These are phyloP conservation scores for Drosophila athabasca DNA, from an alignment of 1,140 invertebrate species.

Conservation along the genomic window DNA sequence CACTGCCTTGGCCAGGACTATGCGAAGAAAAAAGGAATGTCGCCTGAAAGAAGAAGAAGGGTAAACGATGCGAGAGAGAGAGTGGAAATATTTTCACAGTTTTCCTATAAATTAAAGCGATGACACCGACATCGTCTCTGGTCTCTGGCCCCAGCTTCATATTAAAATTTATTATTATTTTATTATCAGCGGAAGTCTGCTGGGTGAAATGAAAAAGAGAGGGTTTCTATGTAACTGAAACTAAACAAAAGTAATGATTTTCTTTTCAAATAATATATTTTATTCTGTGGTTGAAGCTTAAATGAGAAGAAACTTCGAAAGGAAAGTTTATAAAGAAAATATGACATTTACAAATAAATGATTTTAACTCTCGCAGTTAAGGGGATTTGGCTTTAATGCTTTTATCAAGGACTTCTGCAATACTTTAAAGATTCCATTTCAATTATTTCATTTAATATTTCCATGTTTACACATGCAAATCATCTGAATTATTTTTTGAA, in stretches of 20 bases:
- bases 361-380: too few relatives aligned
- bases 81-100: conserved; percentile 57
- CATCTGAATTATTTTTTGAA: background rate
- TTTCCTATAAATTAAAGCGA: conserved; percentile 71
- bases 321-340: too few relatives aligned
- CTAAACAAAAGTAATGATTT: conserved; percentile 4
- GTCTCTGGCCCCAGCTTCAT: conserved; percentile 54
- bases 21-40: conserved; percentile 22
- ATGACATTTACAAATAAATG: too few relatives aligned
- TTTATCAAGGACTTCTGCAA: too few relatives aligned
- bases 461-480: too few relatives aligned
- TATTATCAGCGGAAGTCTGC: conserved; percentile 53
- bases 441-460: too few relatives aligned
- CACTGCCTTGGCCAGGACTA: conserved; percentile 28
- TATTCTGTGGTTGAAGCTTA: too few relatives aligned
- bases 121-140: conserved; percentile 48
- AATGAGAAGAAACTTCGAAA: too few relatives aligned
- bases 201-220: conserved; percentile 29
- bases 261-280: background rate
- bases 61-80: conserved; percentile 10
- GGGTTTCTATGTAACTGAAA: conserved; percentile 14
- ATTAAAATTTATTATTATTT: conserved; percentile 72
- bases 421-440: too few relatives aligned
- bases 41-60: background rate
- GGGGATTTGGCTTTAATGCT: too few relatives aligned